Base-by-base conservation (phyloP, 1,140 invertebrate genomes). In the Drosophila nasuta region DNA sequence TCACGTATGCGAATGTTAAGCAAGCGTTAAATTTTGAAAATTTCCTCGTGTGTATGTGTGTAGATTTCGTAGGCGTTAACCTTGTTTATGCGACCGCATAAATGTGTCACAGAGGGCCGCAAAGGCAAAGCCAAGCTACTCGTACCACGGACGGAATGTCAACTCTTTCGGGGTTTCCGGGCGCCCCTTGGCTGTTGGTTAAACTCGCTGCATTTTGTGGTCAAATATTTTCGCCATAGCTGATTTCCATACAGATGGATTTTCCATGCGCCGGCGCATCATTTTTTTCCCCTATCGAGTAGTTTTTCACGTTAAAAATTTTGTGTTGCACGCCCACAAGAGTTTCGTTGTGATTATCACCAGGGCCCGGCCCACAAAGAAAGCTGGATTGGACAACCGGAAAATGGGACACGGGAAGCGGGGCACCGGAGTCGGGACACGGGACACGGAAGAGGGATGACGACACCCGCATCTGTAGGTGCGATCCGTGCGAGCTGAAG, bases 121-220 rank as follows among this genome's bases (percentile, higher is more conserved):
- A 25, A 25, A 33, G 7, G 6, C 35, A 8, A 10, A 38, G 35
- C 35, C 8, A 38, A 38, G 35, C 35, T 0, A 38, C 35, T 38
- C 35, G 35, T 38, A 38, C 35, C 52, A 77, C 65, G 65, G 60
- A 35, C 79, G 67, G 46, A 46, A 43, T 64, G 51, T 33, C 67
- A 89, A 91, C 89, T 89, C 87, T 83, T 91, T 91, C 75, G 63
- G 72, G 62, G 20, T 77, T 81, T 67, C 75, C 66, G 48, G 73
- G 79, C 83, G 80, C 77, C 77, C 71, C 52, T 65, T 49, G 69
- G 62, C 73, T 85, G 74, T 85, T 85, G 74, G 74, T 74, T 78
- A 85, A 81, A 85, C 81, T 88, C 80, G 64, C 74, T 70, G 60
- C 85, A 64, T 77, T 89, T 87, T 88, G 83, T 89, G 85, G 77